Evolutionary conservation across 2,113 vertebrate genomes (phyloP).

Genomic region (Tragulus kanchil): DNA sequence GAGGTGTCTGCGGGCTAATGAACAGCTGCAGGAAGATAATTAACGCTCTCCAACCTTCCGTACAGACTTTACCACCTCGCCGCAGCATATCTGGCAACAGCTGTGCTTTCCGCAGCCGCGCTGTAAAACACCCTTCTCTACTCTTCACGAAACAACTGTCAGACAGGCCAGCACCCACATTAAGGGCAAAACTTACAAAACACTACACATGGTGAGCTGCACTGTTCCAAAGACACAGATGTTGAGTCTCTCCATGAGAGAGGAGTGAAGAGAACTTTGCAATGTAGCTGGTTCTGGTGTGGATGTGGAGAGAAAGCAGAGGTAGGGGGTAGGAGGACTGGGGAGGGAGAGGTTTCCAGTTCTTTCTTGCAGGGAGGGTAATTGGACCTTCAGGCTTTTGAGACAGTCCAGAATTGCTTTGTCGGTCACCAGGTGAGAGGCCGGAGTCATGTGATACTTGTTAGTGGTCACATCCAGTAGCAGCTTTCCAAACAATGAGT

Average conservation of each 20-base stretch:
- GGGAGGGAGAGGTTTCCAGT: neutral
- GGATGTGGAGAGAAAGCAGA: too few species aligned
- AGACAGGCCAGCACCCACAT: conserved; percentile 37
- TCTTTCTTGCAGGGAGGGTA: neutral
- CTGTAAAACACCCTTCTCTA: conserved; percentile 84
- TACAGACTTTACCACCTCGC: conserved; percentile 87
- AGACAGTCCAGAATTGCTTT: neutral
- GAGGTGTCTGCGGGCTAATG: conserved; percentile 78
- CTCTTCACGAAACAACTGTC: conserved; percentile 76
- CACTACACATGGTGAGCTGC: conserved; percentile 55
- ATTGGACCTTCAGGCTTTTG: neutral
- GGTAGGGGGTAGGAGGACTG: too few species aligned
- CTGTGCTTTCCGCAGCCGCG: conserved; percentile 85
- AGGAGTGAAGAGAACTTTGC: neutral
- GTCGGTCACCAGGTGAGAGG: neutral
- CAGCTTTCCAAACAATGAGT: neutral
- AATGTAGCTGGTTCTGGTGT: neutral
- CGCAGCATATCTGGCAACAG: conserved; percentile 86
- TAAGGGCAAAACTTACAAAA: conserved; percentile 81
- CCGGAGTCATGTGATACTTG: neutral
- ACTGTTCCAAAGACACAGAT: conserved; percentile 47
- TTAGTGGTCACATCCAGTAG: neutral
- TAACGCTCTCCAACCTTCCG: conserved; percentile 86
- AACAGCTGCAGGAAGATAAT: conserved; percentile 88
- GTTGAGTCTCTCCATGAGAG: conserved; percentile 56